Conservation (phyloP, 1,140 invertebrate species). For the Trichogramma pretiosum region DNA sequence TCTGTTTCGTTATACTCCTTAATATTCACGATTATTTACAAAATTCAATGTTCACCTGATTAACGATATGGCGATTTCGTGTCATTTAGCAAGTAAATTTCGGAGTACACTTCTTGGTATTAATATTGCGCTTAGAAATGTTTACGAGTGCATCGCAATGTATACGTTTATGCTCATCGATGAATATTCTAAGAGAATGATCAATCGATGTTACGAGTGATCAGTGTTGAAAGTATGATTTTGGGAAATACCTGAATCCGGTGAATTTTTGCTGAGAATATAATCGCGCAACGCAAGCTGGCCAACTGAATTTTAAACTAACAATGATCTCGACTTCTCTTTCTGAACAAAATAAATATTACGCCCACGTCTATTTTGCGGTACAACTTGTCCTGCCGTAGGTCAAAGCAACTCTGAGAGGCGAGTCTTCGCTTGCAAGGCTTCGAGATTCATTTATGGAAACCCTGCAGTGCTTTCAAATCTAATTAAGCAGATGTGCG, state of each 20-base stretch:
- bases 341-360: neutral
- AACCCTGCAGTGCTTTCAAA: slow-evolving; percentile 36
- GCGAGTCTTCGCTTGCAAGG: slow-evolving; percentile 28
- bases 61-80: too few relatives aligned
- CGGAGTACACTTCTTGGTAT: too few relatives aligned
- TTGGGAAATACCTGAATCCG: neutral
- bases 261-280: neutral
- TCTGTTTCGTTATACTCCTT: too few relatives aligned
- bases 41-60: too few relatives aligned
- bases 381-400: slow-evolving; percentile 25
- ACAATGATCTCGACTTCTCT: neutral
- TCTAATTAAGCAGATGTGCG: slow-evolving; percentile 32
- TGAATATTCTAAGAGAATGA: too few relatives aligned
- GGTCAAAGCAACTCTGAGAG: slow-evolving; percentile 29
- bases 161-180: too few relatives aligned
- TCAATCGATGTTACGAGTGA: too few relatives aligned
- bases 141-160: too few relatives aligned
- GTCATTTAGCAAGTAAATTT: too few relatives aligned
- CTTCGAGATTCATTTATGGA: slow-evolving; percentile 42
- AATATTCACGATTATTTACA: too few relatives aligned
- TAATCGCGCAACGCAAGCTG: neutral
- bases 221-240: neutral
- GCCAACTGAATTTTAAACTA: neutral
- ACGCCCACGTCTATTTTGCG: neutral
- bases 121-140: too few relatives aligned